Evolutionary conservation across 1,140 invertebrate species (phyloP).

Genomic region (Physella acuta): DNA sequence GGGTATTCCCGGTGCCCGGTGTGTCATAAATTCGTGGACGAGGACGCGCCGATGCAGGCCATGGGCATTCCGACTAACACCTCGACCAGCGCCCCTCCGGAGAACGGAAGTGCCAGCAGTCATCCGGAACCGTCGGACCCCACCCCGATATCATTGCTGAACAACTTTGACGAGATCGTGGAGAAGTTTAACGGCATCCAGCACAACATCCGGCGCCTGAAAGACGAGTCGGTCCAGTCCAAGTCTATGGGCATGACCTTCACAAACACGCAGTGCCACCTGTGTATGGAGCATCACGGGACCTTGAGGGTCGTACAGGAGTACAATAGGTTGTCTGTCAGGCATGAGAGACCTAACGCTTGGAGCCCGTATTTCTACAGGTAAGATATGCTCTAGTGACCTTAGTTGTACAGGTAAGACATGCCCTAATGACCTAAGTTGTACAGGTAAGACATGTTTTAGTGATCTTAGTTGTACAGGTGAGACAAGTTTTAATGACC

Average conservation of each 20-base stretch:
- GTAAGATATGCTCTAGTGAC: too few species aligned
- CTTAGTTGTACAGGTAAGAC: too few species aligned
- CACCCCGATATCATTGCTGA: slow-evolving; percentile 42
- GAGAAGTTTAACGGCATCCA: slow-evolving; percentile 46
- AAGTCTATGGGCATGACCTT: slow-evolving; percentile 51
- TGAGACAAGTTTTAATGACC: too few species aligned
- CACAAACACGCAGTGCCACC: slow-evolving; percentile 45
- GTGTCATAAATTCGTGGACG: slow-evolving; percentile 28
- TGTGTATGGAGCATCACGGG: slow-evolving; percentile 50
- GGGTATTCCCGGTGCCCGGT: slow-evolving; percentile 35
- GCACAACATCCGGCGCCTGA: slow-evolving; percentile 39
- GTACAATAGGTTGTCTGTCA: slow-evolving; percentile 43
- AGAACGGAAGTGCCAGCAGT: not conserved
- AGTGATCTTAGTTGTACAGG: too few species aligned
- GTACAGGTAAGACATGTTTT: too few species aligned
- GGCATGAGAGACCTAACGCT: slow-evolving; percentile 40
- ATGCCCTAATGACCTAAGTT: too few species aligned
- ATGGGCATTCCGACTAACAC: slow-evolving; percentile 17
- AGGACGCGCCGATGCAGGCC: slow-evolving; percentile 24
- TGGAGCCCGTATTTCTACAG: slow-evolving; percentile 43
- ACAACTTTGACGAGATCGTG: slow-evolving; percentile 51
- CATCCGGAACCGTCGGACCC: slow-evolving; percentile 27
- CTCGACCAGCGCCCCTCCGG: not conserved
- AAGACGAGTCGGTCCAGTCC: slow-evolving; percentile 44
- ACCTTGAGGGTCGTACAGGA: slow-evolving; percentile 50